Evolutionary conservation across 2,113 vertebrate species (phyloP), one percentile per base, ranked within the genome.

Genomic region (Bubo blakistoni): DNA sequence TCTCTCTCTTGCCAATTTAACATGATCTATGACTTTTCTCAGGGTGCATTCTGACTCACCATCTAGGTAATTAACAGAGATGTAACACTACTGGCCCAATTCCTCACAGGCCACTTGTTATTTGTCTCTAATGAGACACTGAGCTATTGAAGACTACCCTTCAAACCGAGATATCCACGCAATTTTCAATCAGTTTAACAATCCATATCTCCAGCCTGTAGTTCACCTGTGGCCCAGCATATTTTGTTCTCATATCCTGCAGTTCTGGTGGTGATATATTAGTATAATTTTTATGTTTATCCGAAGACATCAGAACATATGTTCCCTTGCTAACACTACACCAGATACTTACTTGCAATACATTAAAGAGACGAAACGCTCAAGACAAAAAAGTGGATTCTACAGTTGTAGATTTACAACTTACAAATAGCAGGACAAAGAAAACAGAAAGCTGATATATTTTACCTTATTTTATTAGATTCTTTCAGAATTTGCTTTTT

Each of bases 91-190:
- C 27, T 55, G 76, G 54, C 38, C 40, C 44, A 61, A 0, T 32
- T 34, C 16, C 24, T 52, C 34, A 72, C 13, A 76, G 42, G 17
- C 4, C 62, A 77, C 36, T 67, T 67, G 16, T 16, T 84, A 57
- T 7, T 65, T 57, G 16, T 55, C 42, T 71, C 10, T 58, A 88
- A 32, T 29, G 29, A 90, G 21, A 74, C 54, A 66, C 27, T 36
- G 59, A 66, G 52, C 25, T 44, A 74, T 9, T 61, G 27, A 81
- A 78, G 42, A 49, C 18, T 24, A 52, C 14, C 9, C 13, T 81
- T 63, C 10, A 11, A 54, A 78, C 15, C 16, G 2, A 1, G 17
- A 57, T 21, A 83, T 9, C 26, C 49, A 67, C 0, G 0, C 19
- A 59, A 77, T 51, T 76, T 73, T 77, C 21, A 76, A 26, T 57